Conservation (phyloP, 2,888 invertebrate species). For the Nineta flava region DNA sequence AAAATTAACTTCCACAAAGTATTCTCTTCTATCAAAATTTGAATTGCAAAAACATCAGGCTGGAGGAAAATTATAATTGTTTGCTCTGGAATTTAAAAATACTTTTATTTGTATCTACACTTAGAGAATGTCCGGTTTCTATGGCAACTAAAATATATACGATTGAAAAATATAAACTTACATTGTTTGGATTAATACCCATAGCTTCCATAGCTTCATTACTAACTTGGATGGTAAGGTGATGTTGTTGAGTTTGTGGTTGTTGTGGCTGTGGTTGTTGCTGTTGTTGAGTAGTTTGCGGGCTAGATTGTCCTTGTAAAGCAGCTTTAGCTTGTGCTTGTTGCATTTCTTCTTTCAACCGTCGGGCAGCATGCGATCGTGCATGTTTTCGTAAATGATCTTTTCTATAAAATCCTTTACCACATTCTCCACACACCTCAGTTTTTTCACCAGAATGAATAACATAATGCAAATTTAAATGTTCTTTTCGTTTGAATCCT, state of each 20-base stretch:
- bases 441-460: constrained; percentile 75
- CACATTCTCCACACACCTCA: constrained; percentile 56
- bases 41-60: too few species aligned
- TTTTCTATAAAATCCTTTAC: constrained; percentile 64
- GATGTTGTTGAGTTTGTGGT: constrained; percentile 14
- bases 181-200: constrained; percentile 4
- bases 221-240: constrained; percentile 11
- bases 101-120: too few species aligned
- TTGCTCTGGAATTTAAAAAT: too few species aligned
- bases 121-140: too few species aligned
- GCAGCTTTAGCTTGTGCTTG: constrained; percentile 16
- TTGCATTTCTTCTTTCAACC: constrained; percentile 52
- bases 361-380: constrained; percentile 58
- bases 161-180: too few species aligned
- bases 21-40: too few species aligned
- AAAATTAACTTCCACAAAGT: too few species aligned
- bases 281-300: constrained; percentile 9
- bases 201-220: constrained; percentile 8
- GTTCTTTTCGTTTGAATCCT: constrained; percentile 67
- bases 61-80: too few species aligned
- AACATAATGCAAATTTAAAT: constrained; percentile 66
- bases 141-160: too few species aligned
- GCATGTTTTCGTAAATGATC: constrained; percentile 69
- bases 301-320: background rate
- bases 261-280: constrained; percentile 18